These are phyloP conservation scores for Malurus cyaneus DNA, from an alignment of 2,113 vertebrate genomes.

Conservation along the genomic window DNA sequence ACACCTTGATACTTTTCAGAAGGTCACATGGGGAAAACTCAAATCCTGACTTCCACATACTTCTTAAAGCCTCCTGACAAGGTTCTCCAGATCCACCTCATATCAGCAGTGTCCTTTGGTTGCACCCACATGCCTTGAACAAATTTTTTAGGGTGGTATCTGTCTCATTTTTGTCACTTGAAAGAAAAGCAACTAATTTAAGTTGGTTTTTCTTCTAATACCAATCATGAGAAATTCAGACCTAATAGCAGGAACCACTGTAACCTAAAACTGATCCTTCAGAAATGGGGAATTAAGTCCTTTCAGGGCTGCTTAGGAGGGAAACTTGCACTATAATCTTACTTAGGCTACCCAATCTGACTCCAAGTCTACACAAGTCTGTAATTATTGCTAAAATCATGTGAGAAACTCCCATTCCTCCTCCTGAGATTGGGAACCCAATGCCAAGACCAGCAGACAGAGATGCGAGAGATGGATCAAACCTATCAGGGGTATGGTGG, in stretches of 20 bases:
- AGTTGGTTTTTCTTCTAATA: background rate
- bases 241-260: background rate
- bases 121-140: background rate
- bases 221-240: background rate
- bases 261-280: background rate
- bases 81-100: background rate
- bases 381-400: background rate
- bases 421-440: background rate
- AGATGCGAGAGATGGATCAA: background rate
- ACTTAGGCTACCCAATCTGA: background rate
- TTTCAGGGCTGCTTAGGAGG: background rate
- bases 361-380: background rate
- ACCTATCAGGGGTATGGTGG: background rate
- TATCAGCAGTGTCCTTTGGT: too few relatives aligned
- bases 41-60: background rate
- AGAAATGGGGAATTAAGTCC: background rate
- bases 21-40: background rate
- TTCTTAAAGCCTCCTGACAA: background rate
- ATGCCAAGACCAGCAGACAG: background rate
- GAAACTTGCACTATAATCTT: background rate
- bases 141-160: background rate
- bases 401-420: background rate
- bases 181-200: background rate
- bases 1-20: background rate
- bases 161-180: background rate